phyloP scores from a whole-genome alignment of 2,113 vertebrate genomes.

The Noturus placidus region DNA sequence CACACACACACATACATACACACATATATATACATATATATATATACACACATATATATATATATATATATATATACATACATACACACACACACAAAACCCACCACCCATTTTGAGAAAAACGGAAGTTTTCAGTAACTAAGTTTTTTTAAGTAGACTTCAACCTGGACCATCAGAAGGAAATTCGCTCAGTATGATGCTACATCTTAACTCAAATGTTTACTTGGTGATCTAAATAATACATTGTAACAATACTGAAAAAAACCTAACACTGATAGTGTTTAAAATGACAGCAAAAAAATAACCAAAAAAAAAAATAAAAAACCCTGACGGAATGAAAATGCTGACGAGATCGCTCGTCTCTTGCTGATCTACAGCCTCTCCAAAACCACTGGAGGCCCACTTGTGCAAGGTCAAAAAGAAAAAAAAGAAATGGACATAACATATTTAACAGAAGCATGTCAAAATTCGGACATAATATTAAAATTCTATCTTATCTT shows the following conservation, averaged over 20 bases:
- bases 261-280: slow-evolving; percentile 42
- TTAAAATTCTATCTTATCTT: no score
- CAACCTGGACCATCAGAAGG: not conserved
- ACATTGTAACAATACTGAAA: slow-evolving; percentile 54
- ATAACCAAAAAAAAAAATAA: not conserved
- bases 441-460: not conserved
- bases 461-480: not conserved
- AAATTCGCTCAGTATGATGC: not conserved
- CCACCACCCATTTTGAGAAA: not conserved
- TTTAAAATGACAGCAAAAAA: not conserved
- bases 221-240: not conserved
- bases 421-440: not conserved
- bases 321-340: not conserved
- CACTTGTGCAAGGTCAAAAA: not conserved
- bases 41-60: no score
- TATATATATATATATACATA: no score
- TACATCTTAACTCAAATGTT: not conserved
- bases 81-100: no score
- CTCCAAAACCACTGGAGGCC: not conserved
- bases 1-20: no score
- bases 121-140: not conserved
- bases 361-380: not conserved
- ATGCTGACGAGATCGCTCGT: not conserved
- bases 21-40: no score
- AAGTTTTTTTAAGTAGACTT: not conserved